Evolutionary conservation across 1,140 invertebrate species (phyloP).

Genomic region (Heterodera schachtii): DNA sequence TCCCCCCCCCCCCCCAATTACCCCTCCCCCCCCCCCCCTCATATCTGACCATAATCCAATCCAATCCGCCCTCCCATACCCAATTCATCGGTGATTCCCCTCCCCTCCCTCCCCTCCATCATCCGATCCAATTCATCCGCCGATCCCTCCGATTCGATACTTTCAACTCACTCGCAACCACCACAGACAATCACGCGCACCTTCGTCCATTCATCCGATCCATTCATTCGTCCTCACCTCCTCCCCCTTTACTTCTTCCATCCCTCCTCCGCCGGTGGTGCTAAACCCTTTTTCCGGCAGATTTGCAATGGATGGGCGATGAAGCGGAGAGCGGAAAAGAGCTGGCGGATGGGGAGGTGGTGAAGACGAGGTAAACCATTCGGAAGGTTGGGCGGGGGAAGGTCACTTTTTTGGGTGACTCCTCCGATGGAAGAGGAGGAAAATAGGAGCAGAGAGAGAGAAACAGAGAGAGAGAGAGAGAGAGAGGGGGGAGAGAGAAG

Average conservation of each 20-base stretch:
- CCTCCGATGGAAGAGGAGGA: not conserved
- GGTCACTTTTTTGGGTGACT: slow-evolving; percentile 1
- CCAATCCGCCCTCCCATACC: not conserved
- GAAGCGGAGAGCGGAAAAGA: not conserved
- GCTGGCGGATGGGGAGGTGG: not conserved
- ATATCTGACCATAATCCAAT: not conserved
- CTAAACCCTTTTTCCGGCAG: not conserved
- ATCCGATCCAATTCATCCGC: not conserved
- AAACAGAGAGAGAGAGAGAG: no score
- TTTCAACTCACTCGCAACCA: not conserved
- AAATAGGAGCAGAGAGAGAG: not conserved
- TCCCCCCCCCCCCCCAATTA: not conserved
- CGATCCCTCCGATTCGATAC: not conserved
- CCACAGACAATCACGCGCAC: not conserved
- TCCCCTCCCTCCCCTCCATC: no score
- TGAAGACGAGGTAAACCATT: not conserved
- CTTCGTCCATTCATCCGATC: not conserved
- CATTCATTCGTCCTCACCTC: not conserved
- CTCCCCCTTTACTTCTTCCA: no score
- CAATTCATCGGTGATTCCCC: not conserved
- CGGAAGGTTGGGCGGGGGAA: not conserved
- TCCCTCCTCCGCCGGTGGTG: not conserved
- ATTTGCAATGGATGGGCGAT: not conserved
- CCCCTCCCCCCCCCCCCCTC: no score
- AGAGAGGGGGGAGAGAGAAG: not conserved